phyloP scores from a whole-genome alignment of 2,113 vertebrate genomes.

The Melanocharis versteri region DNA sequence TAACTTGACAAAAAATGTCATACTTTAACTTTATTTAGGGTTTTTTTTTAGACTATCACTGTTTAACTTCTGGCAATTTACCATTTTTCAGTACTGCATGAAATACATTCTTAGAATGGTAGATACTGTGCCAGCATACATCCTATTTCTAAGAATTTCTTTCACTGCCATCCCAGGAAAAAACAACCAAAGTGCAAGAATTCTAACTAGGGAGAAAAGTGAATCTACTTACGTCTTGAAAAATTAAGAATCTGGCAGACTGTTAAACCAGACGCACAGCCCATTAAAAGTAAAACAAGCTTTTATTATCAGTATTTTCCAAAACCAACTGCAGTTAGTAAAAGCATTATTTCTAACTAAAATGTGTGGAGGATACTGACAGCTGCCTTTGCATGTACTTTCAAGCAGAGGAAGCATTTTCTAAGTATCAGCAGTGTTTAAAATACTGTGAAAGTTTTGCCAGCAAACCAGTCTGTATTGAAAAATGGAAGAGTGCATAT shows the following conservation, averaged over 20 bases:
- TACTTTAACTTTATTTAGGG: neutral
- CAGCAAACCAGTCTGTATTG: neutral
- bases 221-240: neutral
- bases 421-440: neutral
- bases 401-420: neutral
- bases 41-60: neutral
- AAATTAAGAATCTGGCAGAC: neutral
- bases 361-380: neutral
- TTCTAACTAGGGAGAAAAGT: neutral
- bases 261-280: neutral
- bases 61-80: neutral
- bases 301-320: constrained; percentile 16
- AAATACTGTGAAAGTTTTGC: constrained; percentile 1
- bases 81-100: neutral
- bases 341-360: neutral
- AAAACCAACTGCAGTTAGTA: neutral
- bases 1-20: neutral
- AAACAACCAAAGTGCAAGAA: neutral
- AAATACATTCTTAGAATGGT: neutral
- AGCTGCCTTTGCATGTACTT: neutral
- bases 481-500: neutral
- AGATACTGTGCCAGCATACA: neutral
- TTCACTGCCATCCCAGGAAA: neutral
- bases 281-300: neutral
- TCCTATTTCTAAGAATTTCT: neutral